phyloP scores from a whole-genome alignment of 2,888 invertebrate species.

The Maniola hyperantus region DNA sequence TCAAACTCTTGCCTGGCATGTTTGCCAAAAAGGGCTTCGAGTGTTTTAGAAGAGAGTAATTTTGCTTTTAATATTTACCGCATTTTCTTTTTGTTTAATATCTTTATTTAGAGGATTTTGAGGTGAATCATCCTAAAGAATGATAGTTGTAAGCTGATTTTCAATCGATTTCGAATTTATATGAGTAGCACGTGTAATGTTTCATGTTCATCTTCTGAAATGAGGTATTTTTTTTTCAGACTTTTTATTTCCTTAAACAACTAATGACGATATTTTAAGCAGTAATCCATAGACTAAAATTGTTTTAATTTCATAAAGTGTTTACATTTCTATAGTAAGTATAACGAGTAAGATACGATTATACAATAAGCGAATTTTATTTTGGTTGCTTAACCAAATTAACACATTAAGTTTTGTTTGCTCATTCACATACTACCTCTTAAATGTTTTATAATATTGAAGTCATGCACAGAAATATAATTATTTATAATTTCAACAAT shows the following conservation, averaged over 20 bases:
- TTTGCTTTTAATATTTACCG: not conserved
- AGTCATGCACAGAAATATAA: not conserved
- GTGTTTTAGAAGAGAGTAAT: not conserved
- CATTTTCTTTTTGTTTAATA: not conserved
- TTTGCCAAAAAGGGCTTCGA: not conserved
- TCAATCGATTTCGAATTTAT: slow-evolving; percentile 39
- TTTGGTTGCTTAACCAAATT: no score
- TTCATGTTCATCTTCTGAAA: slow-evolving; percentile 13
- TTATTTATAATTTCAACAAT: not conserved
- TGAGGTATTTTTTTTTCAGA: not conserved
- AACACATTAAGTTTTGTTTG: slow-evolving; percentile 2
- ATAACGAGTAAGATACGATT: not conserved
- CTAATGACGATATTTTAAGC: not conserved
- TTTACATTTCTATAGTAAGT: no score
- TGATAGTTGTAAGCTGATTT: slow-evolving; percentile 21
- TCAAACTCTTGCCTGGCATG: not conserved
- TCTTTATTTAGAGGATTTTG: not conserved
- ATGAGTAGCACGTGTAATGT: slow-evolving; percentile 30
- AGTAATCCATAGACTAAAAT: not conserved
- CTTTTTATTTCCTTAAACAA: not conserved
- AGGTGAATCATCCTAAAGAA: not conserved
- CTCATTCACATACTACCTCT: slow-evolving; percentile 4
- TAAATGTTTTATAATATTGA: not conserved
- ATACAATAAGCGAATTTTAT: not conserved
- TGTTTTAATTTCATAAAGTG: not conserved